Base-by-base conservation (phyloP, 2,888 invertebrate species). In the Philaethria dido region DNA sequence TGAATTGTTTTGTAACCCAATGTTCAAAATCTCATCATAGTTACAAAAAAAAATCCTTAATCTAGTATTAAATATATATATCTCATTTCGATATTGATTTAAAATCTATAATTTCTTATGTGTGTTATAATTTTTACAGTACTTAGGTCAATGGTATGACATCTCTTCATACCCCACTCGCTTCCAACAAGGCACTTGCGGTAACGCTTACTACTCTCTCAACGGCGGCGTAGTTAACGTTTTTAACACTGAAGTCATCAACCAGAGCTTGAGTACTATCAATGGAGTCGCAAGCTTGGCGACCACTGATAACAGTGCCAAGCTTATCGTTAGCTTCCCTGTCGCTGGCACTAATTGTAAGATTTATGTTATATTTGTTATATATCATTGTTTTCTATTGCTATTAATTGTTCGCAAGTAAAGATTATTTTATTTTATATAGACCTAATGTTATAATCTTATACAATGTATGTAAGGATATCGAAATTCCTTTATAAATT, bases 281-380 rank as follows among this genome's bases (percentile, higher is more conserved):
- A 76, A 66, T 1, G 89, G 88, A 3, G 65, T 71, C 2, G 90
- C 86, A 8, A 75, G 74, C 3, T 45, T 79, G 0, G 74, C 93
- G 44, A 93, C 93, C 8, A 71, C 69, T 18, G 85, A 95, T 78
- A 91, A 89, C 3, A 90, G 87, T 69, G 96, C 93, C 45, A 92
- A 94, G 29, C 93, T 95, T 0, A 88, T 93, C 0, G 95, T 95
- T 82, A 93, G 93, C 14, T 95, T 95, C 78, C 88, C 88, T 16
- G 90, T 93, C 60, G 82, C 87, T 82, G 92, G 94, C 69, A 84
- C 89, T 48, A 70, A 67, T 16, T 8, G 73, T 70, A 63, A 69
- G 69, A 70, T 55, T 48, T 36, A 13, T 16, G 11, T 11, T 63
- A 2, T n/a, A 33, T 54, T 25, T 22, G 0, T 11, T 63, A 2